These are phyloP conservation scores for Vimba vimba DNA, from an alignment of 2,113 vertebrate species.

Conservation along the genomic window DNA sequence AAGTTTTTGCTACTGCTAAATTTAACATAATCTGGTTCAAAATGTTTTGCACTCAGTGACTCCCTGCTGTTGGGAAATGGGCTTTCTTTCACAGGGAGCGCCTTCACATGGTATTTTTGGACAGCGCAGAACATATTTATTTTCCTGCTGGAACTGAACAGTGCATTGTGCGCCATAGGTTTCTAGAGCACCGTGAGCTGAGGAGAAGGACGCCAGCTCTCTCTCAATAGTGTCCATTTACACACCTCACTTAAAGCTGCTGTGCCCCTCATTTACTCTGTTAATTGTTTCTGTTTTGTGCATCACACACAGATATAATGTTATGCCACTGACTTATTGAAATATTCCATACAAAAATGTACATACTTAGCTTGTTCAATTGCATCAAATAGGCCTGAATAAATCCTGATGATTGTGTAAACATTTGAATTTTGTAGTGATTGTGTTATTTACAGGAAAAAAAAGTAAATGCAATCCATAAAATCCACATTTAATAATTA, in stretches of 20 bases:
- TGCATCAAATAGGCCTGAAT: background rate
- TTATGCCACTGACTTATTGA: constrained; percentile 10
- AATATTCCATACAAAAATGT: constrained; percentile 2
- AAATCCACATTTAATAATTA: background rate
- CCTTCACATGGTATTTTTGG: constrained; percentile 53
- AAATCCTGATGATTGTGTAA: background rate
- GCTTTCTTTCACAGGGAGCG: constrained; percentile 44
- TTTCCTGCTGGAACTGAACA: constrained; percentile 56
- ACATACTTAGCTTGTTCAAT: background rate
- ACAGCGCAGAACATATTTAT: constrained; percentile 57
- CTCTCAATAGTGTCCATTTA: constrained; percentile 58
- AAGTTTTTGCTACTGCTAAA: constrained; percentile 2
- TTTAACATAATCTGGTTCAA: constrained; percentile 15
- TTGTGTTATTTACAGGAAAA: background rate
- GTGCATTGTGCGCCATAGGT: constrained; percentile 52
- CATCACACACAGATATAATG: constrained; percentile 16
- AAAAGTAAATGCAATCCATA: background rate
- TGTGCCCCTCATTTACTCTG: constrained; percentile 4
- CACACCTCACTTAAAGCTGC: constrained; percentile 31
- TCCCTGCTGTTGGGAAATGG: constrained; percentile 21
- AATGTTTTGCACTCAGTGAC: constrained; percentile 17
- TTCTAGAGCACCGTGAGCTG: constrained; percentile 49
- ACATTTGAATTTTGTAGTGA: background rate
- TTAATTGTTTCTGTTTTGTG: constrained; percentile 37
- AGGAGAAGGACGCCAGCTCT: constrained; percentile 27